Evolutionary conservation across 1,140 invertebrate genomes (phyloP), one percentile per base, ranked within the genome.

Genomic region (Heliconius melpomene): DNA sequence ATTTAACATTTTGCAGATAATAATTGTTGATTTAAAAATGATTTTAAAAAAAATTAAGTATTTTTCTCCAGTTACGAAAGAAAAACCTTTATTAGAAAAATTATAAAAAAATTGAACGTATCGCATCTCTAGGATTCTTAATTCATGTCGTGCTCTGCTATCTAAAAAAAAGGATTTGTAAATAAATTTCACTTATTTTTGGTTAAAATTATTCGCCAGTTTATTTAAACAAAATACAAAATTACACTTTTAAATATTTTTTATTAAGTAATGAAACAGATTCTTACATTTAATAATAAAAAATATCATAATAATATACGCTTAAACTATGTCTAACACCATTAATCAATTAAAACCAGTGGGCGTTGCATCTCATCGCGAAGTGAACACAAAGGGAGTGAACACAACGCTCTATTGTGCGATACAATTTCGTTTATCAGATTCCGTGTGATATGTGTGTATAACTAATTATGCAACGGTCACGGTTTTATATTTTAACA

Each of bases 381-480:
- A 77, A 81, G 50, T 81, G 23, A 77, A 77, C 75, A 74, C 78
- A 78, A 72, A 75, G 73, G n/a, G 77, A n/a, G n/a, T n/a, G n/a
- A n/a, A 72, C 75, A 78, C 46, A 78, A 57, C 74, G 75, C 72
- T 83, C 82, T 81, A 84, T 84, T 84, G 83, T 84, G 36, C 60
- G 20, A 76, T 82, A 82, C 78, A 75, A 84, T 75, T 82, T 81
- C 83, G 71, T 52, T 83, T 87, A 88, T 89, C 87, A 80, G 89
- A 90, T 90, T 60, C 75, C 79, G 79, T 75, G 54, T 79, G 84
- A 87, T 89, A 89, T 29, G 60, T 66, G 60, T 66, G 26, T 29
- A 66, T 85, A 82, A 83, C 82, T 89, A 88, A 89, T 89, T 89
- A 86, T 89, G 83, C 79, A 79, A 54, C 72, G 81, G 87, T 89